Base-by-base conservation (phyloP, 2,888 invertebrate genomes). In the Schrankia costaestrigalis region DNA sequence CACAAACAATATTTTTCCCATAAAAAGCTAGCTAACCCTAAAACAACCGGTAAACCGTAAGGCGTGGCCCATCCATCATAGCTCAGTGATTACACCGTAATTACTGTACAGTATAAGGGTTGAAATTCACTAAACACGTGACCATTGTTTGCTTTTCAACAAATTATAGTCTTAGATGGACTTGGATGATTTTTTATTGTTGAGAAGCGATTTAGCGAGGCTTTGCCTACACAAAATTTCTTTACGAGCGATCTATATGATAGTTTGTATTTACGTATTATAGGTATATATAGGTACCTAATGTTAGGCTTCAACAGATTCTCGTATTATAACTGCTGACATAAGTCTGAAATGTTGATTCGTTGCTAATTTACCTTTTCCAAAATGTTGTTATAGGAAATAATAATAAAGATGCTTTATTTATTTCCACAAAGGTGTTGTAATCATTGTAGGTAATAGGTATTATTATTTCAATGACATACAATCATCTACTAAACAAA, bases 91-190 rank as follows among this genome's bases (percentile, higher is more conserved):
- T 53, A 44, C 39, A 39, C 56, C 35, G 40, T 53, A 54, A 62
- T 58, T 56, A 56, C 41, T 42, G 29, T 33, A 31, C 34, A 35
- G 51, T 26, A 41, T 35, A 50, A 61, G 60, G 65, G 59, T 60
- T 54, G 52, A 46, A 42, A 46, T 35, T 32, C 54, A 49, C 41
- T 26, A 40, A 51, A 37, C 80, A 78, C 80, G 79, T 78, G 81
- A 19, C 68, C 49, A 63, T 78, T 78, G 77, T 79, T 73, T 69
- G 71, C 24, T 47, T 44, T 41, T 43, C 39, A 56, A 41, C 57
- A 74, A 77, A 80, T 80, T 79, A 78, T 55, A 61, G 65, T 49
- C 46, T 57, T 57, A 53, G 44, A 35, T 47, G 40, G 53, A 57
- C 55, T 36, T 56, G 49, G 51, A 44, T 43, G 56, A 42, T 37